phyloP scores from a whole-genome alignment of 35 echinoderm and acorn worm genomes.

The Apostichopus californicus region DNA sequence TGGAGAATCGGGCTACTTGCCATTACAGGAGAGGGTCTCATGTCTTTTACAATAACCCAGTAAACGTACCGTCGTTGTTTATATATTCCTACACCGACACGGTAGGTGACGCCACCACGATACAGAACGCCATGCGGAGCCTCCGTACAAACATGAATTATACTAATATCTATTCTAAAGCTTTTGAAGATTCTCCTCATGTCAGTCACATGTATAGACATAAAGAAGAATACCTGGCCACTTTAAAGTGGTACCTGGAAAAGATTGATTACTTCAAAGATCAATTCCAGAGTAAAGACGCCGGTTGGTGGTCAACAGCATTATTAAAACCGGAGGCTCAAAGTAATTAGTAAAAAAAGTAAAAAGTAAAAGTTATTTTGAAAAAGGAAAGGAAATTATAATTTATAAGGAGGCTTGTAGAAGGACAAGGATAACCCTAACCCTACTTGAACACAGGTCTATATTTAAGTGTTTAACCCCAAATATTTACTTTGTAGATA shows the following conservation, averaged over 20 bases:
- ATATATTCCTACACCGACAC: slow-evolving; percentile 86
- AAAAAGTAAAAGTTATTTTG: no score
- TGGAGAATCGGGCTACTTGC: slow-evolving; percentile 55
- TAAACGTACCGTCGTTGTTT: slow-evolving; percentile 75
- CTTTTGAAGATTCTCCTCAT: slow-evolving; percentile 82
- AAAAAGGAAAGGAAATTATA: no score
- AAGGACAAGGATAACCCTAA: no score
- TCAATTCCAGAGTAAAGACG: slow-evolving; percentile 4
- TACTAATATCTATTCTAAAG: slow-evolving; percentile 65
- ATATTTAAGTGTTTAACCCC: no score
- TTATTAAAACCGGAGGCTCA: no score
- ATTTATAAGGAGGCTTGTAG: no score
- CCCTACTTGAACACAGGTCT: no score
- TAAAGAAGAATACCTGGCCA: slow-evolving; percentile 72
- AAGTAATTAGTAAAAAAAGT: no score
- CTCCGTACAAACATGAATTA: slow-evolving; percentile 64
- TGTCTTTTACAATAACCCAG: slow-evolving; percentile 71
- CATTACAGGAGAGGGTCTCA: slow-evolving; percentile 67
- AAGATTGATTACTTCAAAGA: slow-evolving; percentile 70
- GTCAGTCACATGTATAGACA: slow-evolving; percentile 84
- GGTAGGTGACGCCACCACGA: slow-evolving; percentile 47
- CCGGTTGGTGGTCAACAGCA: no score
- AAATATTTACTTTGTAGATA: no score
- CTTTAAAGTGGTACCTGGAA: slow-evolving; percentile 56
- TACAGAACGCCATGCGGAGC: slow-evolving; percentile 45